Base-by-base conservation (phyloP, 2,888 invertebrate genomes). In the Epirrhoe alternata region DNA sequence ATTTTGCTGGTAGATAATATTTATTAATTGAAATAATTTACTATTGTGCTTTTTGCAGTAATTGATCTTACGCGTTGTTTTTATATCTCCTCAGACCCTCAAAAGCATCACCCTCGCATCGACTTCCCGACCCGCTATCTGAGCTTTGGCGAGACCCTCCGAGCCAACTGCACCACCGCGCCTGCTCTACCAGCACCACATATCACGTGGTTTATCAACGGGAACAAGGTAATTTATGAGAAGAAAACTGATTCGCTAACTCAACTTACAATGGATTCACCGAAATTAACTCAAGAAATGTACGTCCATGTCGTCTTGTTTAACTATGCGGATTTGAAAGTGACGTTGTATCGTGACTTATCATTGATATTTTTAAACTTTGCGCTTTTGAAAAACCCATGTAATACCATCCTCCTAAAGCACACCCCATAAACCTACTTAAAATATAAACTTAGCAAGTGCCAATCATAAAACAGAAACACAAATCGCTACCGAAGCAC, bases 131-230 rank as follows among this genome's bases (percentile, higher is more conserved):
- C 86, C 8, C 85, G 87, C 6, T 87, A 85, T 79, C 83, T 92
- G 24, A 90, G 85, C 74, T 89, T 88, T 60, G 93, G 92, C 4
- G 93, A 92, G 73, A 92, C 89, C 1, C 79, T 93, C 16, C 82
- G 87, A 49, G 90, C 88, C 8, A 92, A 92, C 79, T 93, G 93
- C 80, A 96, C 96, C 56, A 96, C 96, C 42, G 95, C 96, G 60
- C 95, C 95, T 12, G 95, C 96, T 16, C 90, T 94, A 72, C 97
- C 97, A 52, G 95, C 96, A 35, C 96, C 97, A 30, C 95, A 96
- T 81, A 95, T 97, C 83, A 96, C 96, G 61, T 97, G 97, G 97
- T 94, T 96, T 79, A 95, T 97, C 84, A 97, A 97, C 84, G 95
- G 95, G 64, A 94, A 94, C 81, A 95, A 67, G 56, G 67, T 67